Evolutionary conservation across 2,888 invertebrate species (phyloP).

Genomic region (Omphaloscelis lunosa): DNA sequence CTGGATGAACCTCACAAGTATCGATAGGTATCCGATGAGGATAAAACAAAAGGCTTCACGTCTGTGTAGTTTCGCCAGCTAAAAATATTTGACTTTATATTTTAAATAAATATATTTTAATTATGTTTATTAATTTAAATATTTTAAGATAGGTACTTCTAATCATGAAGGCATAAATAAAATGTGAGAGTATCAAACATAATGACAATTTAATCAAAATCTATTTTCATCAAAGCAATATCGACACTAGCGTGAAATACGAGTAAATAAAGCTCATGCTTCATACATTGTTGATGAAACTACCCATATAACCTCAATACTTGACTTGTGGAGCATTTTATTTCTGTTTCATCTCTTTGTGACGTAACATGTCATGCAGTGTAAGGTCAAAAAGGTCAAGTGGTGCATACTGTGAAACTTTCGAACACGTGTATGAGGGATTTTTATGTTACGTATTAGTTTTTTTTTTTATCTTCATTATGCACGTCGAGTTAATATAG

Average conservation of each 20-base stretch:
- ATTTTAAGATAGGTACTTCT: no score
- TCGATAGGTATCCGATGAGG: no score
- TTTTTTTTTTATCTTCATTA: no score
- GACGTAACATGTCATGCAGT: conserved; percentile 26
- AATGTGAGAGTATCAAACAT: neutral
- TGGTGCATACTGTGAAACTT: conserved; percentile 2
- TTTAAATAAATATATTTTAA: no score
- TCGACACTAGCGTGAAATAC: neutral
- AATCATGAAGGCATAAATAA: neutral
- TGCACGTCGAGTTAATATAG: no score
- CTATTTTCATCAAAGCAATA: neutral
- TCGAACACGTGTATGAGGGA: neutral
- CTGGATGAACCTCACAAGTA: no score
- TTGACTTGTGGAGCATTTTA: conserved; percentile 44
- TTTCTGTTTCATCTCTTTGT: conserved; percentile 51
- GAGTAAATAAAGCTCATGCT: neutral
- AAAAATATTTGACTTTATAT: no score
- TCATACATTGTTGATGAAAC: neutral
- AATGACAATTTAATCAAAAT: neutral
- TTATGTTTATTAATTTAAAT: no score
- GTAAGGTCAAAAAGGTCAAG: conserved; percentile 50
- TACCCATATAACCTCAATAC: conserved; percentile 21
- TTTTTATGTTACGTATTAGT: no score
- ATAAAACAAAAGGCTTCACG: no score
- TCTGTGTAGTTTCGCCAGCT: no score